Percentiles rank a stretch among this genome's conserved stretches.
Conservation (phyloP, 1,140 invertebrate species). For the Orius laevigatus region DNA sequence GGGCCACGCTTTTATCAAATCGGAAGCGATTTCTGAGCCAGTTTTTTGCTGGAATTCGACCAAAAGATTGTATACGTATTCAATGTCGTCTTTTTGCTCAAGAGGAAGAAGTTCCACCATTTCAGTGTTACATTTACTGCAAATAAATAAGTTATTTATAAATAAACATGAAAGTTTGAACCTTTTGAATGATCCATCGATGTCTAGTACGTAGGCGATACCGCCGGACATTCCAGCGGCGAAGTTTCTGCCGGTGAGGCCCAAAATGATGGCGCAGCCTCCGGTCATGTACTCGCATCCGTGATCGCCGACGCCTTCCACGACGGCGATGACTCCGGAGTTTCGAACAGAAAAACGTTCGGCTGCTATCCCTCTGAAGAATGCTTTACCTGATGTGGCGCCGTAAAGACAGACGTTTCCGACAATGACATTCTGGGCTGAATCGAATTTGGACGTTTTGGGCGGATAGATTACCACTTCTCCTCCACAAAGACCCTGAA, state of each 20-base stretch:
- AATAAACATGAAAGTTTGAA: slow-evolving; percentile 20
- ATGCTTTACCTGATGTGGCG: slow-evolving; percentile 85
- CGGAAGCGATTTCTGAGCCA: slow-evolving; percentile 66
- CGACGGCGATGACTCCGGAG: slow-evolving; percentile 83
- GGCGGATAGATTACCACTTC: slow-evolving; percentile 89
- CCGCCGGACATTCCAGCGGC: slow-evolving; percentile 97
- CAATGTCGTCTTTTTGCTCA: slow-evolving; percentile 60
- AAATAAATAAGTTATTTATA: slow-evolving; percentile 20
- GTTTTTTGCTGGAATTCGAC: slow-evolving; percentile 82
- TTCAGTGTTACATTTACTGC: slow-evolving; percentile 73
- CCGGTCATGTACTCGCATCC: slow-evolving; percentile 99
- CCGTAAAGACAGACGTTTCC: slow-evolving; percentile 98
- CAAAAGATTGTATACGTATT: slow-evolving; percentile 60
- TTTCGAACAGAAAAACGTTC: slow-evolving; percentile 97
- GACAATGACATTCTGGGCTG: slow-evolving; percentile 90
- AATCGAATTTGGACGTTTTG: slow-evolving; percentile 57
- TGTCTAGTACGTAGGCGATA: slow-evolving; percentile 88
- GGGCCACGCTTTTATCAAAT: slow-evolving; percentile 71
- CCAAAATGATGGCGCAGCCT: slow-evolving; percentile 77
- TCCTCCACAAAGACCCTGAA: slow-evolving; percentile 82
- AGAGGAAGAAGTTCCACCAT: slow-evolving; percentile 77
- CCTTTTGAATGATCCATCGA: slow-evolving; percentile 62
- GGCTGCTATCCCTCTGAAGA: slow-evolving; percentile 90
- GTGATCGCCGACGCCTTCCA: slow-evolving; percentile 92
- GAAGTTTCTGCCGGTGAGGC: slow-evolving; percentile 92